A percentile compares a stretch with the other conserved stretches of the same genome.
phyloP scores from a whole-genome alignment of 1,140 invertebrate genomes.

The Achatina immaculata region DNA sequence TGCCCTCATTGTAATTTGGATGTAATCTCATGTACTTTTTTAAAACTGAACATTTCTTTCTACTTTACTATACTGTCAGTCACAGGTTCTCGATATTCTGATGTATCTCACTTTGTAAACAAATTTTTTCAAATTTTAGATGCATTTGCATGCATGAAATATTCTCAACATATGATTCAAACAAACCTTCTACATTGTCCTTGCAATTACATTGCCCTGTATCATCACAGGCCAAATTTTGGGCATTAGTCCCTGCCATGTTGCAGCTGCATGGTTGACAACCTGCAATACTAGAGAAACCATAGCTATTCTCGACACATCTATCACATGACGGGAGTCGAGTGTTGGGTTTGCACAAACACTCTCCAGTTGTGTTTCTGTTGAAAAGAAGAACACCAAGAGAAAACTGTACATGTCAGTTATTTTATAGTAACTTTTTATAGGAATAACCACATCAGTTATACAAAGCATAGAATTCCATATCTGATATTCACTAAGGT shows the following conservation, averaged over 20 bases:
- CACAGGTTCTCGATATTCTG: too few species aligned
- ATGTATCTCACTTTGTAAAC: too few species aligned
- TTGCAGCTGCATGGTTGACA: conserved; percentile 26
- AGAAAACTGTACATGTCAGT: too few species aligned
- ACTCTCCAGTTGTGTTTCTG: conserved; percentile 30
- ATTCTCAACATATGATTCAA: not conserved
- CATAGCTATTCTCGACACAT: conserved; percentile 9
- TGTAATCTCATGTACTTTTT: too few species aligned
- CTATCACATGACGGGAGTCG: not conserved
- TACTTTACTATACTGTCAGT: too few species aligned
- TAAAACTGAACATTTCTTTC: too few species aligned
- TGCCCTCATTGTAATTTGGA: too few species aligned
- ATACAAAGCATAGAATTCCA: too few species aligned
- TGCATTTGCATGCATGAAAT: not conserved
- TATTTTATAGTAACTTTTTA: too few species aligned
- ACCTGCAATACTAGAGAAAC: not conserved
- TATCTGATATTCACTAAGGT: too few species aligned
- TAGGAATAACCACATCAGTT: too few species aligned
- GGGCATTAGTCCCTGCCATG: conserved; percentile 8
- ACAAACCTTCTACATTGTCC: conserved; percentile 28
- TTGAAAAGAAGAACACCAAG: not conserved
- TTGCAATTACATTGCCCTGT: conserved; percentile 26
- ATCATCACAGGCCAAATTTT: not conserved
- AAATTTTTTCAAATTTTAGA: too few species aligned
- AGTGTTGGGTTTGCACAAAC: conserved; percentile 28